Conservation (phyloP, 2,113 vertebrate genomes). For the Dicrurus megarhynchus region DNA sequence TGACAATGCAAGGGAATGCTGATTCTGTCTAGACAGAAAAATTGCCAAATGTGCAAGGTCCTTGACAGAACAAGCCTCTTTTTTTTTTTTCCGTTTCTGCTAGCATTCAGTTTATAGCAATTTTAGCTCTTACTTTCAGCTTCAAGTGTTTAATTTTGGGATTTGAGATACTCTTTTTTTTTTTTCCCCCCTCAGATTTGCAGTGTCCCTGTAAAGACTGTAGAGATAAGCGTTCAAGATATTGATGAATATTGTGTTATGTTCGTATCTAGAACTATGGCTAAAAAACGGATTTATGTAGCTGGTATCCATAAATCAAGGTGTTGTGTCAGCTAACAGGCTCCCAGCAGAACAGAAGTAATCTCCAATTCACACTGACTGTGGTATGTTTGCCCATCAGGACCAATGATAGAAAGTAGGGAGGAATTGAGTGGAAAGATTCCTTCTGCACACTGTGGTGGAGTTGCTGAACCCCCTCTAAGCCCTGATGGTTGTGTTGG, state of each 20-base stretch:
- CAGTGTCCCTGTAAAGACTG: not conserved
- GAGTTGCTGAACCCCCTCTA: not conserved
- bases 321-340: not conserved
- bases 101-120: not conserved
- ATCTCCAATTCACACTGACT: not conserved
- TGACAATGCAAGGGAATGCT: not conserved
- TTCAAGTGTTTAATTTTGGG: not conserved
- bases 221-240: not conserved
- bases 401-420: not conserved
- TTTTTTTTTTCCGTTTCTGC: rapidly evolving
- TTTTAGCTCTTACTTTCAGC: not conserved
- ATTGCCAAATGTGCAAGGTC: not conserved
- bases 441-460: not conserved
- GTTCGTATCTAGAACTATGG: not conserved
- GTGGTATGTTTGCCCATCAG: not conserved
- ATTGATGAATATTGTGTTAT: not conserved
- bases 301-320: not conserved
- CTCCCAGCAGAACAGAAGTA: not conserved
- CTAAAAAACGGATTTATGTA: not conserved
- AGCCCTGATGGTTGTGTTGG: not conserved
- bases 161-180: not conserved
- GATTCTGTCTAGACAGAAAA: not conserved
- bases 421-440: not conserved
- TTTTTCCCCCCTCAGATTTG: not conserved
- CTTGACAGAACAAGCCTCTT: not conserved